Percentiles rank a stretch among this genome's conserved stretches.
Conservation (phyloP, 2,888 invertebrate species). For the Exocentrus adspersus region DNA sequence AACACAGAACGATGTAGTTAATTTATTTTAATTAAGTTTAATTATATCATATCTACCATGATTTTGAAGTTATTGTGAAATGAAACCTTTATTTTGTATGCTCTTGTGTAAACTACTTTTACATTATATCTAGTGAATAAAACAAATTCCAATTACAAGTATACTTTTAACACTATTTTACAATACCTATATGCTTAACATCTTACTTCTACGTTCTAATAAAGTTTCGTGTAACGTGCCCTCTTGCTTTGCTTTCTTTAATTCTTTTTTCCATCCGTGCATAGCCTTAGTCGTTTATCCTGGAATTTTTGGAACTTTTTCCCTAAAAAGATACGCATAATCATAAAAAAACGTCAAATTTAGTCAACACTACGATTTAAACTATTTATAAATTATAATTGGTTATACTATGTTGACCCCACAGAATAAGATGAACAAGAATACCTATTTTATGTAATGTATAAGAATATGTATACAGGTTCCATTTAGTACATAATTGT, state of each 20-base stretch:
- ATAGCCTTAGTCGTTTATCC: constrained; percentile 88
- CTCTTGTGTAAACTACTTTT: constrained; percentile 30
- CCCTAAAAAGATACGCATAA: constrained; percentile 66
- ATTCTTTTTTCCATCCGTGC: constrained; percentile 75
- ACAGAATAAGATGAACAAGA: too few relatives aligned
- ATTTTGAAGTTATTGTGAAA: constrained; percentile 12
- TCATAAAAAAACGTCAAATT: constrained; percentile 15
- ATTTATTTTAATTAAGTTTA: constrained; percentile 30
- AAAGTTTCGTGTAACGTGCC: constrained; percentile 92
- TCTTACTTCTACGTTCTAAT: constrained; percentile 92
- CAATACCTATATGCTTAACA: constrained; percentile 99
- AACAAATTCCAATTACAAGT: constrained; percentile 12
- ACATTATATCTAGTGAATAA: constrained; percentile 31
- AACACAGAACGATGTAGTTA: constrained; percentile 37
- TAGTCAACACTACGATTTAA: background rate
- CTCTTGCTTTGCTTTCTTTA: constrained; percentile 82
- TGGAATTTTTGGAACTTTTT: constrained; percentile 99
- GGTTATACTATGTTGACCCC: too few relatives aligned
- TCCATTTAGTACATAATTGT: too few relatives aligned
- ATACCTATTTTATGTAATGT: too few relatives aligned
- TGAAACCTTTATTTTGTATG: constrained; percentile 28
- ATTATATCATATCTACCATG: constrained; percentile 21
- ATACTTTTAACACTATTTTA: constrained; percentile 72
- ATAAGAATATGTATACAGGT: too few relatives aligned
- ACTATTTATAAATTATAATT: background rate